These are phyloP conservation scores for Icerya purchasi DNA, from an alignment of 2,888 invertebrate genomes.

Conservation along the genomic window DNA sequence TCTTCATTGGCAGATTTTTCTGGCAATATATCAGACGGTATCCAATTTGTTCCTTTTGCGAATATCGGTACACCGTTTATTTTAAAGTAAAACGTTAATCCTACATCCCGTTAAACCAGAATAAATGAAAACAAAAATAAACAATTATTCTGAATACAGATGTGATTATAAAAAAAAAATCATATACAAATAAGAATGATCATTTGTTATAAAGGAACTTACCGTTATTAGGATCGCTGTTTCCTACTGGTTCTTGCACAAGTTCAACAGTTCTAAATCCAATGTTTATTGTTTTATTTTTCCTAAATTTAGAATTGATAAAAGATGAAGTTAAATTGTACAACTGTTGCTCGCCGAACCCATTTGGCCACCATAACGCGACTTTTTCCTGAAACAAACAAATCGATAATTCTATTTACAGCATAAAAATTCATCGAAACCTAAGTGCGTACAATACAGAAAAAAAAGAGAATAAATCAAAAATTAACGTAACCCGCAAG, in stretches of 20 bases:
- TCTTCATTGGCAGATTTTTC: conserved; percentile 38
- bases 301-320: conserved; percentile 24
- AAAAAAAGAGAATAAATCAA: too few species aligned
- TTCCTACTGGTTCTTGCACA: conserved; percentile 41
- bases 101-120: too few species aligned
- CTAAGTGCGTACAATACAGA: too few species aligned
- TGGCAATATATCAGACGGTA: conserved; percentile 67
- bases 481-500: too few species aligned
- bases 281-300: conserved; percentile 36
- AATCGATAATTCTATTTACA: too few species aligned
- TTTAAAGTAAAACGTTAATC: conserved; percentile 63
- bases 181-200: too few species aligned
- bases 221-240: conserved; percentile 13
- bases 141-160: too few species aligned
- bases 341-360: conserved; percentile 56
- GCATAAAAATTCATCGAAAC: too few species aligned
- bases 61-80: conserved; percentile 74
- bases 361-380: conserved; percentile 86
- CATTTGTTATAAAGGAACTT: neutral
- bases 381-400: conserved; percentile 31
- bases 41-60: conserved; percentile 86
- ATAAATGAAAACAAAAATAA: too few species aligned
- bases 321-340: conserved; percentile 42
- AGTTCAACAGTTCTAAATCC: conserved; percentile 75
- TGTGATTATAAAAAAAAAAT: too few species aligned